Base-by-base conservation (phyloP, 2,888 invertebrate genomes). In the Tridacna crocea region DNA sequence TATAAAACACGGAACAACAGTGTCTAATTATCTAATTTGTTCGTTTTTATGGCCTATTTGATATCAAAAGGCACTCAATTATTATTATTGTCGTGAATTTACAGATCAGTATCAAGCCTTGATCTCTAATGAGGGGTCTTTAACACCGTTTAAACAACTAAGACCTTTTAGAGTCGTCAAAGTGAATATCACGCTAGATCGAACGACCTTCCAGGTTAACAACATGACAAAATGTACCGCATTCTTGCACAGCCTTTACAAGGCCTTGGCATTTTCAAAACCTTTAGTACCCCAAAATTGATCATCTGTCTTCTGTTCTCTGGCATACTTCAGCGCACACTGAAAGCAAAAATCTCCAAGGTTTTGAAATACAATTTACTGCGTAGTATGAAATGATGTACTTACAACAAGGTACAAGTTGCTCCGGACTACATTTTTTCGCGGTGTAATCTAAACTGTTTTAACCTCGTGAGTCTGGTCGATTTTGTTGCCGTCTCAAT, bases 1-100 rank as follows among this genome's bases (percentile, higher is more conserved):
- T 51, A 70, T 70, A 70, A 70, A 73, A 73, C 73, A 73, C 58
- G 58, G 60, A 73, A 73, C 60, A 27, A 58, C 58, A 73, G 58
- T 60, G 73, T 60, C 60, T 60, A 73, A 73, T 73, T 60, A 73
- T 73, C 73, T 73, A 73, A 73, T 73, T 73, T 73, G 73, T 73
- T 58, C 73, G 66, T 65, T 75, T 75, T 75, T 75, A 75, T 75
- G 75, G 75, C 63, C 75, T 63, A 75, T 75, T 75, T 75, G 63
- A 75, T 75, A 51, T 75, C 65, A 75, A 46, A 75, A 65, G 51
- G 63, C 63, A 63, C 48, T 75, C 75, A 75, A 65, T 75, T 75
- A 75, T 51, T 61, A 51, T 75, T 51, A 75, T 75, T 75, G 63
- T 24, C 63, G 48, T 75, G 75, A 74, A 73, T 75, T 75, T 63